Evolutionary conservation across 2,888 invertebrate genomes (phyloP).

Genomic region (Scaptomyza caliginosa): DNA sequence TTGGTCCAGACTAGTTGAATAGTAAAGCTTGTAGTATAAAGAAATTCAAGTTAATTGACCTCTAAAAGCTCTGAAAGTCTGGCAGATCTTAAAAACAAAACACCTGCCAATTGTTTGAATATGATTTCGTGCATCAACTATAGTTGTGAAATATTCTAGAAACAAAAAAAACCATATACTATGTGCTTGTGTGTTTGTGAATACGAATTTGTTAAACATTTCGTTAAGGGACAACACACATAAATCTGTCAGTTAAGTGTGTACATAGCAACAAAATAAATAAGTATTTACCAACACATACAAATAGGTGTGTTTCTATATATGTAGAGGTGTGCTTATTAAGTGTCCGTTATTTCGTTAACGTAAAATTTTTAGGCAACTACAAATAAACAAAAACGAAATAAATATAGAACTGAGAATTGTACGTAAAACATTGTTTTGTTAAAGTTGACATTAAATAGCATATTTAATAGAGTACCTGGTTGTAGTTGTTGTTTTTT

Average conservation of each 20-base stretch:
- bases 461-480: slow-evolving; percentile 70
- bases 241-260: slow-evolving; percentile 37
- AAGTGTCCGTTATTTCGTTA: neutral
- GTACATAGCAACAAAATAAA: slow-evolving; percentile 14
- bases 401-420: slow-evolving; percentile 8
- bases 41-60: slow-evolving; percentile 31
- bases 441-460: neutral
- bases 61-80: neutral
- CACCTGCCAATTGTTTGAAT: slow-evolving; percentile 27
- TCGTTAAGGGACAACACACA: slow-evolving; percentile 27
- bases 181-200: neutral
- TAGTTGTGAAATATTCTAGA: neutral
- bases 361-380: neutral
- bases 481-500: slow-evolving; percentile 84
- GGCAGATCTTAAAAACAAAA: slow-evolving; percentile 2
- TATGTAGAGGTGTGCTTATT: slow-evolving; percentile 7
- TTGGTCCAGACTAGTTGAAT: no score
- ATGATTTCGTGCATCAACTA: neutral
- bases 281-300: slow-evolving; percentile 21
- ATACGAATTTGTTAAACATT: slow-evolving; percentile 26
- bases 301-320: neutral
- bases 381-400: slow-evolving; percentile 18
- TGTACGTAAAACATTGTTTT: slow-evolving; percentile 11
- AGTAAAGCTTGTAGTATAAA: no score
- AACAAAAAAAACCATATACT: neutral